These are phyloP conservation scores for Tympanuchus pallidicinctus DNA, from an alignment of 2,113 vertebrate species.

Conservation along the genomic window DNA sequence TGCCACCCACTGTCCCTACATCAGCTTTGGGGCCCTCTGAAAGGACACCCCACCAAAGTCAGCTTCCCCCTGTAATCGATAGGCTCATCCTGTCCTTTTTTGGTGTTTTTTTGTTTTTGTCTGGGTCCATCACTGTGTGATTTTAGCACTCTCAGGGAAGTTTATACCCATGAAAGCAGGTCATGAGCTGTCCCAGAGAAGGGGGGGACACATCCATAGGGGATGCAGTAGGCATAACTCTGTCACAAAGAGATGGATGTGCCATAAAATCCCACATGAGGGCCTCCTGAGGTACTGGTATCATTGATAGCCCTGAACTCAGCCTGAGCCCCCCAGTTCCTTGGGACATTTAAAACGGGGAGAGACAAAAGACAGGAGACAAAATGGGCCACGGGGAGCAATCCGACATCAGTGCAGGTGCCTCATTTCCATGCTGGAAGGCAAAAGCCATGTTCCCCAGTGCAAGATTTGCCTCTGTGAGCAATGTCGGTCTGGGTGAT, in stretches of 20 bases:
- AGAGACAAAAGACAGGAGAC: neutral
- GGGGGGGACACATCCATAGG: accelerated
- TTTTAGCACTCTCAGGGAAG: neutral
- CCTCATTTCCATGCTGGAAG: constrained; percentile 15
- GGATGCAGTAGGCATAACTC: neutral
- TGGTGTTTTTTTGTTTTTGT: too few relatives aligned
- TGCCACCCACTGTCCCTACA: neutral
- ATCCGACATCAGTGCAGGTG: constrained; percentile 40
- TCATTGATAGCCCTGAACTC: neutral
- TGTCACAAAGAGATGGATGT: neutral
- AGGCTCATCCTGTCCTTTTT: neutral
- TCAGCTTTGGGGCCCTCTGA: neutral
- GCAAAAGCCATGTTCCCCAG: accelerated
- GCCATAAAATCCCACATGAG: neutral
- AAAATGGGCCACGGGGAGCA: neutral
- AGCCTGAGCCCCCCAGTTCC: constrained; percentile 4
- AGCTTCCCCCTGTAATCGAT: neutral
- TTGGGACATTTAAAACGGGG: neutral
- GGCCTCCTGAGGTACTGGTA: neutral
- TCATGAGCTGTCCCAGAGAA: neutral
- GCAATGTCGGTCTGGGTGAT: neutral
- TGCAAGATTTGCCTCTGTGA: neutral
- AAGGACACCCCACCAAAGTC: neutral
- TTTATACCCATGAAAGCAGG: accelerated
- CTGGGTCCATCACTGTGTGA: accelerated